phyloP scores from a whole-genome alignment of 2,797 vertebrate species.

The Sandelia bainsii region DNA sequence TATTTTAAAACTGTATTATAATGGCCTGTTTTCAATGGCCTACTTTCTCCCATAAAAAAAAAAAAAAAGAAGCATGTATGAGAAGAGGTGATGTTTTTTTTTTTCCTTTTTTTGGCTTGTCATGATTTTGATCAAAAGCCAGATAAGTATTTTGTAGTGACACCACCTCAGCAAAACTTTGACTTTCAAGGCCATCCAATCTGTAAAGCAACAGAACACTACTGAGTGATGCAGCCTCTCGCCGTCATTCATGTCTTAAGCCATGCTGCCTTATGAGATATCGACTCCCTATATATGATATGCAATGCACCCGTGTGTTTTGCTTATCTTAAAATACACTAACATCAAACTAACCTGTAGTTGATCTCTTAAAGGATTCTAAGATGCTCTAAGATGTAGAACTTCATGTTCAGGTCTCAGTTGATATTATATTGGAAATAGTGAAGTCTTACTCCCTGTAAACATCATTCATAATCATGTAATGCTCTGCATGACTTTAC shows the following conservation, averaged over 20 bases:
- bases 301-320: constrained; percentile 66
- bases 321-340: constrained; percentile 52
- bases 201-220: constrained; percentile 40
- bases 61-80: neutral
- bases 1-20: constrained; percentile 58
- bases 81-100: constrained; percentile 12
- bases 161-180: constrained; percentile 40
- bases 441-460: constrained; percentile 48
- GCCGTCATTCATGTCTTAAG: constrained; percentile 77
- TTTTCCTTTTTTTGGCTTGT: constrained; percentile 12
- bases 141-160: constrained; percentile 43
- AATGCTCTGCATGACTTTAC: constrained; percentile 80
- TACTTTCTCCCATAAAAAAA: constrained; percentile 38
- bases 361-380: constrained; percentile 40
- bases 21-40: constrained; percentile 67
- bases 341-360: constrained; percentile 36
- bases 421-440: constrained; percentile 51
- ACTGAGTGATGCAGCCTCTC: constrained; percentile 55
- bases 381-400: constrained; percentile 34
- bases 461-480: constrained; percentile 67
- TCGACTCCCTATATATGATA: constrained; percentile 59
- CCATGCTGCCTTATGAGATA: constrained; percentile 83
- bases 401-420: constrained; percentile 27
- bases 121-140: constrained; percentile 52
- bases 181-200: constrained; percentile 34